Conservation (phyloP, 2,797 vertebrate genomes). For the Danionella dracula region DNA sequence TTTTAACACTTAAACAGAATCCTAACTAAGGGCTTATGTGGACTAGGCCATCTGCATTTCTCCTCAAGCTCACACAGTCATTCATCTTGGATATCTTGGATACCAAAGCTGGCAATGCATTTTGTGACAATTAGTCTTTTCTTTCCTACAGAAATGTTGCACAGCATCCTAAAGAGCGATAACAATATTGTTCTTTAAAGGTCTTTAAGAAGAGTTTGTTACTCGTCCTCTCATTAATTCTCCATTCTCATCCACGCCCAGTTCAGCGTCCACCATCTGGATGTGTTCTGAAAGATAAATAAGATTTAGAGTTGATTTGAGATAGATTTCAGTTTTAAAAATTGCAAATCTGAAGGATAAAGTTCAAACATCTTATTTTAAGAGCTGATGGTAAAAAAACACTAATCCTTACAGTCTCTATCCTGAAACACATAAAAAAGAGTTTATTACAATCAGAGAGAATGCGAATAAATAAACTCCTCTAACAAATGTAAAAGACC, state of each 20-base stretch:
- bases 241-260: conserved; percentile 94
- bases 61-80: conserved; percentile 9
- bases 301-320: conserved; percentile 95
- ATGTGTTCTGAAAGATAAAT: conserved; percentile 98
- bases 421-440: conserved; percentile 87
- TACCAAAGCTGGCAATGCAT: background rate
- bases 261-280: conserved; percentile 99
- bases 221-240: conserved; percentile 91
- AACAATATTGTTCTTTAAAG: conserved; percentile 99
- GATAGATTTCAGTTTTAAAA: conserved; percentile 95
- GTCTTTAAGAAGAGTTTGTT: conserved; percentile 96
- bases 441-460: conserved; percentile 93
- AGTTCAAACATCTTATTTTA: too few species aligned
- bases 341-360: conserved; percentile 97
- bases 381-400: too few species aligned
- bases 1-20: conserved; percentile 53
- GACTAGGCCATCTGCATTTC: conserved; percentile 36
- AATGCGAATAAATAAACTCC: conserved; percentile 89
- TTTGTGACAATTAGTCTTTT: conserved; percentile 57
- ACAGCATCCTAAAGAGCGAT: conserved; percentile 89
- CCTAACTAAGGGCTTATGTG: conserved; percentile 48
- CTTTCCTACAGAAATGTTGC: conserved; percentile 65
- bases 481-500: conserved; percentile 72
- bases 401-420: conserved; percentile 90
- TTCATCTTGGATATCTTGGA: background rate